A percentile compares a stretch with the other conserved stretches of the same genome.
These are phyloP conservation scores for Samia ricini DNA, from an alignment of 1,140 invertebrate genomes.

Conservation along the genomic window DNA sequence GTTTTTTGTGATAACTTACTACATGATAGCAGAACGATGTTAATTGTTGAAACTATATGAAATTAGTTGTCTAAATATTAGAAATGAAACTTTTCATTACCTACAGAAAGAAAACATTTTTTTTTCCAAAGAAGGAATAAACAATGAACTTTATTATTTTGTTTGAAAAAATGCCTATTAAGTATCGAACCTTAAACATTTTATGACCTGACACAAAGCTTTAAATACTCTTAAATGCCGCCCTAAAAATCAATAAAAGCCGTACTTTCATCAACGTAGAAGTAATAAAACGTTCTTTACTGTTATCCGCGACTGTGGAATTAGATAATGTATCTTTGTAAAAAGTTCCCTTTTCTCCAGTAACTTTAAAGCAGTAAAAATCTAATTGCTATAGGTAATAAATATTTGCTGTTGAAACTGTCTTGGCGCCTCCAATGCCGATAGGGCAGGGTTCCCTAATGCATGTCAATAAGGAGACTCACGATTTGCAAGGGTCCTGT, in stretches of 20 bases:
- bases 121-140: background rate
- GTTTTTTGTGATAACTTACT: too few relatives aligned
- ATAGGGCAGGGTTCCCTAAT: constrained; percentile 46
- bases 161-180: constrained; percentile 38
- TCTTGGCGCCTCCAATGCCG: constrained; percentile 43
- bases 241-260: constrained; percentile 72
- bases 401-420: constrained; percentile 47
- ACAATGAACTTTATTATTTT: background rate
- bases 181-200: constrained; percentile 42
- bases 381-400: constrained; percentile 50
- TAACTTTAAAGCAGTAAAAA: constrained; percentile 50
- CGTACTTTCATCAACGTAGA: constrained; percentile 63
- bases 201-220: constrained; percentile 52
- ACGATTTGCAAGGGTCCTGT: constrained; percentile 32
- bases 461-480: constrained; percentile 51
- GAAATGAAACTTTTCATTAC: too few relatives aligned
- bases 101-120: background rate
- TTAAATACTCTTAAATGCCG: constrained; percentile 65
- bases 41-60: too few relatives aligned
- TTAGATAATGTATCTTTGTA: constrained; percentile 63
- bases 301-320: constrained; percentile 62
- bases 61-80: too few relatives aligned
- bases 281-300: constrained; percentile 71
- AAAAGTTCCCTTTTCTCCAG: constrained; percentile 40
- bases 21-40: too few relatives aligned